phyloP scores from a whole-genome alignment of 2,797 vertebrate genomes.

The Halcyon chelicuti region DNA sequence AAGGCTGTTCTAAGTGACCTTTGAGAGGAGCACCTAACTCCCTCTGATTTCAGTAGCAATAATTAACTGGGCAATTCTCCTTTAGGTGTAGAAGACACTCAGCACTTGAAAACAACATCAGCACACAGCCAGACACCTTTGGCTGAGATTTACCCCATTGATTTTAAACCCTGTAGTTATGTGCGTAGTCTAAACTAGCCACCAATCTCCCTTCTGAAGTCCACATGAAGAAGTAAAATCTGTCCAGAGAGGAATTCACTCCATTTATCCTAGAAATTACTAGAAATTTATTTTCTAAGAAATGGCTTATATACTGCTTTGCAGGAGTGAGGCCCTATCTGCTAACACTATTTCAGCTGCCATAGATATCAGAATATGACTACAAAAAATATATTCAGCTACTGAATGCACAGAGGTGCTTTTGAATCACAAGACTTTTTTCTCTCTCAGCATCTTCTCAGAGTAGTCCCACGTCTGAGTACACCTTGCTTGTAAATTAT shows the following conservation, averaged over 20 bases:
- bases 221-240: conserved; percentile 39
- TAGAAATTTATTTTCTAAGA: conserved; percentile 12
- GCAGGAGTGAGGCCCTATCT: not conserved
- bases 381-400: not conserved
- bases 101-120: not conserved
- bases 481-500: not conserved
- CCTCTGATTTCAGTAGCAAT: not conserved
- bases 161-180: conserved; percentile 34
- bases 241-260: conserved; percentile 15
- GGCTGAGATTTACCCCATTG: not conserved
- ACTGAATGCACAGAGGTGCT: not conserved
- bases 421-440: not conserved
- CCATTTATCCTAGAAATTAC: not conserved
- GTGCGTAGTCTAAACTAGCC: not conserved
- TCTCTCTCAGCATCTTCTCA: not conserved
- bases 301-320: not conserved
- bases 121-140: not conserved
- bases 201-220: conserved; percentile 19
- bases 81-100: not conserved
- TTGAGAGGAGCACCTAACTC: not conserved
- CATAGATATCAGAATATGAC: not conserved
- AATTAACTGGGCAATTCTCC: not conserved
- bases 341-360: not conserved
- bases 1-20: not conserved
- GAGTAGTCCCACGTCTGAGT: not conserved